Evolutionary conservation across 53 echinoderm and acorn worm species (phyloP), one percentile per base, ranked within the genome.

Genomic region (Mesocentrotus franciscanus): DNA sequence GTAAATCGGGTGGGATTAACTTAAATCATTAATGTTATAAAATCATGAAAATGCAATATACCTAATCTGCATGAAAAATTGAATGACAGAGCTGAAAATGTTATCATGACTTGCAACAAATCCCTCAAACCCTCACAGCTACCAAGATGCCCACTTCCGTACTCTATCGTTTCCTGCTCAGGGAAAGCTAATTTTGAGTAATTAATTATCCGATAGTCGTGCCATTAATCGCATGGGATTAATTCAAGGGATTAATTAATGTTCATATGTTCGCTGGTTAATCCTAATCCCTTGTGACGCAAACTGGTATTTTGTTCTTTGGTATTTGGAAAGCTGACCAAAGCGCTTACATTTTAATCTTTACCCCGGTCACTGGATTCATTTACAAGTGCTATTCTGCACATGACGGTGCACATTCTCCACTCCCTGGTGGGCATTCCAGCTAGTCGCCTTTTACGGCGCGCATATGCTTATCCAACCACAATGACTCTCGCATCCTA

Each of bases 181-280:
- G 36, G 18, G 81, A 42, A 22, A 20, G 6, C 39, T 36, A 11
- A 17, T 36, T 81, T 81, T 7, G 36, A 39, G 81, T 78, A 81
- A 42, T 42, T 0, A 36, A 1, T 81, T 33, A 42, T 36, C 42
- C 33, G 42, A 81, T 42, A 42, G 81, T 81, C 4, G 20, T 64
- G 64, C 16, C 17, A 64, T 64, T 64, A 64, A 64, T n/a, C 64
- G 64, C 64, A 64, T 20, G 81, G 42, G 81, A 81, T 81, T 81
- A 81, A 81, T 36, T 36, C 32, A 14, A 20, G 42, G 81, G 81
- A 81, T 81, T 81, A 81, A 78, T 81, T 81, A 6, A 81, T 81
- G 22, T 39, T 81, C 81, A 81, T 18, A 8, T 20, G 42, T 81
- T 81, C 22, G 18, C 36, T 29, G 81, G 81, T 42, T 39, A 8